A percentile compares a stretch with the other conserved stretches of the same genome.
Evolutionary conservation across 2,113 vertebrate species (phyloP).

Genomic region (Hiodon alosoides): DNA sequence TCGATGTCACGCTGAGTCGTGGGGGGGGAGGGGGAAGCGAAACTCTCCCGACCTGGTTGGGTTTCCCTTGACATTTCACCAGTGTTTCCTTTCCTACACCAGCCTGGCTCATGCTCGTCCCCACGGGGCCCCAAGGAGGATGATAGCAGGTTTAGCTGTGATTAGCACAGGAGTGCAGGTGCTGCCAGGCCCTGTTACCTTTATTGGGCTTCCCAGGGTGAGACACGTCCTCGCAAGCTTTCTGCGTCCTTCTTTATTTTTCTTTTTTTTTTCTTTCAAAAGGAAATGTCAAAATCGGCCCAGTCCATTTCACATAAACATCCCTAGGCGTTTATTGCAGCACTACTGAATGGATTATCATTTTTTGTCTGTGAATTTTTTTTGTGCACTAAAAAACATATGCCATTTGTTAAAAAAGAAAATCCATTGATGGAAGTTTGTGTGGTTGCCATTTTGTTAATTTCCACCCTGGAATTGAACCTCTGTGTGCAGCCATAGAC

Average conservation of each 20-base stretch:
- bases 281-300: constrained; percentile 18
- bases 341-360: neutral
- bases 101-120: constrained; percentile 37
- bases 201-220: constrained; percentile 51
- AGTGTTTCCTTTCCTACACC: constrained; percentile 37
- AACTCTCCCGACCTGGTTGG: constrained; percentile 51
- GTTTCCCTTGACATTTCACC: constrained; percentile 59
- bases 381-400: neutral
- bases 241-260: neutral
- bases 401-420: constrained; percentile 1
- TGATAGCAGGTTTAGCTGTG: constrained; percentile 9
- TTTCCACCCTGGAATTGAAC: too few relatives aligned
- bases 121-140: constrained; percentile 29
- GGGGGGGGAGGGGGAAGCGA: constrained; percentile 3
- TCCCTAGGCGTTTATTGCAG: constrained; percentile 3
- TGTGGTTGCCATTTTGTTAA: neutral
- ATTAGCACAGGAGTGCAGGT: constrained; percentile 57
- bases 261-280: neutral
- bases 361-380: constrained; percentile 12
- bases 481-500: too few relatives aligned
- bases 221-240: constrained; percentile 21
- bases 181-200: constrained; percentile 60
- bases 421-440: neutral
- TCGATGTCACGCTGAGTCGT: constrained; percentile 50
- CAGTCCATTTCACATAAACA: constrained; percentile 12